Percentiles rank a stretch among this genome's conserved stretches.
phyloP scores from a whole-genome alignment of 2,113 vertebrate genomes.

The Scophthalmus maximus region DNA sequence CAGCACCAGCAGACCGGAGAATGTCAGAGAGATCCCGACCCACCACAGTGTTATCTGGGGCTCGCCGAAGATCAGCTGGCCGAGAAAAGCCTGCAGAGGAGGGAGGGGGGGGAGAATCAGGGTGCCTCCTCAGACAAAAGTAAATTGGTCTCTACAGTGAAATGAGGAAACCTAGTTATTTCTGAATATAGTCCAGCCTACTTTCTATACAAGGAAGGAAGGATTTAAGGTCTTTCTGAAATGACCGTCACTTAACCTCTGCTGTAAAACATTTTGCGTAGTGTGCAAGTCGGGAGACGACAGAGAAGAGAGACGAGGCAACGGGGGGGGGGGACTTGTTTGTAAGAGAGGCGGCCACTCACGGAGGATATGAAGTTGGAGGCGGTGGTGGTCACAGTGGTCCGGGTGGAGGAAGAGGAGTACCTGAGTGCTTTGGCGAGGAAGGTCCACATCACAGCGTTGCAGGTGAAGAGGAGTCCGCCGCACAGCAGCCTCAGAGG shows the following conservation, averaged over 20 bases:
- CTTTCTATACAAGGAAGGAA: constrained; percentile 46
- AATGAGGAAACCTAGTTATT: constrained; percentile 11
- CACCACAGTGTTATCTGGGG: constrained; percentile 90
- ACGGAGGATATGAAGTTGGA: constrained; percentile 95
- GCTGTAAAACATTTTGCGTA: constrained; percentile 2
- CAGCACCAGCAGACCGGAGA: constrained; percentile 90
- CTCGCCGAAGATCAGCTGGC: constrained; percentile 90
- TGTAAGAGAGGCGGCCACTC: constrained; percentile 74
- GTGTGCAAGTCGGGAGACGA: background rate
- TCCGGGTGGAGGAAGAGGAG: constrained; percentile 89
- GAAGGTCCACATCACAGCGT: constrained; percentile 94
- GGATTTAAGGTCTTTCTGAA: background rate
- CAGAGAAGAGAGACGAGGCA: too few relatives aligned
- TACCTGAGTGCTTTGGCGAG: constrained; percentile 92
- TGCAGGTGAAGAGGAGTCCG: constrained; percentile 86
- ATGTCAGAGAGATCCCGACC: constrained; percentile 88
- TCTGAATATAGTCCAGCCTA: constrained; percentile 45
- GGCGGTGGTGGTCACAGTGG: constrained; percentile 91
- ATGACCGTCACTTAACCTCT: too few relatives aligned
- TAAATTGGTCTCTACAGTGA: too few relatives aligned
- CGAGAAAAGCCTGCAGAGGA: constrained; percentile 87
- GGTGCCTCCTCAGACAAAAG: too few relatives aligned
- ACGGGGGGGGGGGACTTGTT: too few relatives aligned
- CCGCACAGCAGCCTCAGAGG: constrained; percentile 82
- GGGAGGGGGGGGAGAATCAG: background rate